Base-by-base conservation (phyloP, 2,797 vertebrate genomes). In the Mus spretus region DNA sequence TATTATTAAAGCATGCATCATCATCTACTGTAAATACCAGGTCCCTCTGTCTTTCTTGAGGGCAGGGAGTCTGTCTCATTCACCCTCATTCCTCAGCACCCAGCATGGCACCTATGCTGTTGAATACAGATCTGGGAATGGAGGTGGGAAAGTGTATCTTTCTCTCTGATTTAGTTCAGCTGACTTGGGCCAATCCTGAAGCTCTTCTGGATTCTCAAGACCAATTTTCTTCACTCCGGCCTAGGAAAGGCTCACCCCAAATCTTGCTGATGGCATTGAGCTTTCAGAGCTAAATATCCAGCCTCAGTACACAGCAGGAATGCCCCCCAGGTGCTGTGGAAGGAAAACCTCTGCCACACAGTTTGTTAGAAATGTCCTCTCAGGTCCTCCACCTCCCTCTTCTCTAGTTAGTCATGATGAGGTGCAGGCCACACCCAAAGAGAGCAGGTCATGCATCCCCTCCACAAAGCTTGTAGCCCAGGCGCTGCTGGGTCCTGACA, bases 231-330 rank as follows among this genome's bases (percentile, higher is more conserved):
- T 85, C 72, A 15, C 74, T 88, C 28, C 78, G 55, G 67, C 61
- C 72, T 75, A 37, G 55, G 26, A 15, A 93, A 34, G 10, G 65
- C 40, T 81, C 31, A 90, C 22, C 59, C 44, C 37, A 59, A 74
- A 61, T 94, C 78, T 67, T 82, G 3, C 17, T 75, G 34, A 31
- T 40, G 40, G 37, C 44, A 70, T 63, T 72, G 26, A 80, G 93
- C 72, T 89, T 91, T 95, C 80, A 91, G 91, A 74, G 55, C 65
- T 92, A 75, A 88, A 83, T 22, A 88, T 47, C 61, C 79, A 47
- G 6, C 63, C 13, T 94, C 57, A 83, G 14, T 75, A 72, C 24
- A 80, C 80, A 44, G 37, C 37, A 89, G 82, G 91, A 96, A 80
- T 65, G 53, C 34, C n/a, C n/a, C 70, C 11, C 75, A 93, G 89